These are phyloP conservation scores for Atractosteus spatula DNA, from an alignment of 2,113 vertebrate genomes.

Conservation along the genomic window DNA sequence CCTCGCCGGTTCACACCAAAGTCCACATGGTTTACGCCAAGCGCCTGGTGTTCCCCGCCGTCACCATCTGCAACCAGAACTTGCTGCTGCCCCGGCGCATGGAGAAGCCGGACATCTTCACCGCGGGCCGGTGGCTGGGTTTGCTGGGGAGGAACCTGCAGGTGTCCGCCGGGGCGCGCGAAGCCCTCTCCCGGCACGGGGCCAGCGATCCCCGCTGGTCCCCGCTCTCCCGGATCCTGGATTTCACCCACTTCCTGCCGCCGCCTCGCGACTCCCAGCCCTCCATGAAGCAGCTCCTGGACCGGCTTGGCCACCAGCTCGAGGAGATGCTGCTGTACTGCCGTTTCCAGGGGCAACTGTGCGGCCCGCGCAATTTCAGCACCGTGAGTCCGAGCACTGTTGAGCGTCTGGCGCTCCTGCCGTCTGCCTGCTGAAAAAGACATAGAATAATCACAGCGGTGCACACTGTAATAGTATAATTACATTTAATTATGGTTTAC, in stretches of 20 bases:
- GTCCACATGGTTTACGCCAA: slow-evolving; percentile 76
- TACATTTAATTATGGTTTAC: no score
- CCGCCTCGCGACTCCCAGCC: slow-evolving; percentile 68
- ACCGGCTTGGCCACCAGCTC: slow-evolving; percentile 74
- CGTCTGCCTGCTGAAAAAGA: no score
- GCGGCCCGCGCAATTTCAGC: slow-evolving; percentile 75
- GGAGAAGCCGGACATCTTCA: slow-evolving; percentile 74
- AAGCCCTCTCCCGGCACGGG: slow-evolving; percentile 49
- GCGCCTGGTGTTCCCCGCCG: slow-evolving; percentile 73
- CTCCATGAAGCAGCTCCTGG: slow-evolving; percentile 65
- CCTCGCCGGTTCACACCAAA: slow-evolving; percentile 71
- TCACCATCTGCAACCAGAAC: slow-evolving; percentile 79
- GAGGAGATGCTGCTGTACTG: slow-evolving; percentile 79
- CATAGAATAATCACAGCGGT: no score
- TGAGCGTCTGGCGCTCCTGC: no score
- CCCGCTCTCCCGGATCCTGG: slow-evolving; percentile 66
- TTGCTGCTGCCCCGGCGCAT: slow-evolving; percentile 68
- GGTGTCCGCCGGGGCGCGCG: slow-evolving; percentile 55
- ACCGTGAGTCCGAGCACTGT: slow-evolving; percentile 60
- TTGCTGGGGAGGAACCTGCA: slow-evolving; percentile 68
- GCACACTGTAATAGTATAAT: no score
- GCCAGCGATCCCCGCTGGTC: slow-evolving; percentile 57
- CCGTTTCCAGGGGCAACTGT: slow-evolving; percentile 69
- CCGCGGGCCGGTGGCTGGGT: slow-evolving; percentile 72
- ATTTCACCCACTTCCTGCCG: slow-evolving; percentile 77